Conservation (phyloP, 2,888 invertebrate genomes). For the Philhelius pedissequus region DNA sequence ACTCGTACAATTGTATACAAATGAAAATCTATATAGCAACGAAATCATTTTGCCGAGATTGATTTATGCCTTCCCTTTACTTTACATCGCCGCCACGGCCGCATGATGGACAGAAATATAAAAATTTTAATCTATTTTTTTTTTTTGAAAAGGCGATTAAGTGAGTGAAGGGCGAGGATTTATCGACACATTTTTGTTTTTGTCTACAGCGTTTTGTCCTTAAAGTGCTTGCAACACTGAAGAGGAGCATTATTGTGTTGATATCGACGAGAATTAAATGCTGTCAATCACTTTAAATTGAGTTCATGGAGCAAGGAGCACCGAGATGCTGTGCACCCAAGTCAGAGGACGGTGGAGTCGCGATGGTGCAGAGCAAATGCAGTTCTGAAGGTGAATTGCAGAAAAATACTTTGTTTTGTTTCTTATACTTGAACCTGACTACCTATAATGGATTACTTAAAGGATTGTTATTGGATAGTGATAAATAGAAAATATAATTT, state of each 20-base stretch:
- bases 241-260: slow-evolving; percentile 31
- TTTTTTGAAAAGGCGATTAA: slow-evolving; percentile 53
- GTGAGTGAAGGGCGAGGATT: slow-evolving; percentile 45
- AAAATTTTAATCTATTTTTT: slow-evolving; percentile 42
- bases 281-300: slow-evolving; percentile 54
- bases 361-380: too few species aligned
- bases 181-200: slow-evolving; percentile 38
- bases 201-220: slow-evolving; percentile 27
- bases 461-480: not conserved
- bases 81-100: slow-evolving; percentile 40
- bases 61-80: slow-evolving; percentile 57
- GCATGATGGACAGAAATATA: slow-evolving; percentile 59
- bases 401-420: not conserved
- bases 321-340: not conserved
- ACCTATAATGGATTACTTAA: not conserved
- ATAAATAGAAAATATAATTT: not conserved
- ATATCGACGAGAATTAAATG: slow-evolving; percentile 49
- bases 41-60: slow-evolving; percentile 50
- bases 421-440: too few species aligned
- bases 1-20: too few species aligned
- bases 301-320: not conserved
- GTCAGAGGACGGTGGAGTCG: too few species aligned
- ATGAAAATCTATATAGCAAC: not conserved
- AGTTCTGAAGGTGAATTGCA: not conserved
- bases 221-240: slow-evolving; percentile 6